These are phyloP conservation scores for Carassius auratus DNA, from an alignment of 2,113 vertebrate genomes.

Conservation along the genomic window DNA sequence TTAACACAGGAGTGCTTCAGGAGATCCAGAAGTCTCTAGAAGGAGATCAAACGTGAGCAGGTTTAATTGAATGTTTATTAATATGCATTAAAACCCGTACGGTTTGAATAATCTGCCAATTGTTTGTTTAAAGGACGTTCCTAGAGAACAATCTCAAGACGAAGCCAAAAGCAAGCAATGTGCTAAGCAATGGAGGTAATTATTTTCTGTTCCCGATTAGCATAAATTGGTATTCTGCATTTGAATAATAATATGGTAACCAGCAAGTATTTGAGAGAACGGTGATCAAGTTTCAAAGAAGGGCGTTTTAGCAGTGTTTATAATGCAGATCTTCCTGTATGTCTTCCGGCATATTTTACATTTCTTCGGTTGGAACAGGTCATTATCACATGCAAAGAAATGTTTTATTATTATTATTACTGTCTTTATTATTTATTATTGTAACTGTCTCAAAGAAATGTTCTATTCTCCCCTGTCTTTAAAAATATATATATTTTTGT, in stretches of 20 bases:
- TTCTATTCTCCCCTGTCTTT: too few species aligned
- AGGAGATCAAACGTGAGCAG: slow-evolving; percentile 83
- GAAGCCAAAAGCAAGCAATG: slow-evolving; percentile 57
- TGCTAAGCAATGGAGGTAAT: slow-evolving; percentile 65
- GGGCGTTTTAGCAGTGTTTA: background rate
- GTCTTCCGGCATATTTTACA: background rate
- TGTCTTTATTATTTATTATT: too few species aligned
- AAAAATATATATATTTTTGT: too few species aligned
- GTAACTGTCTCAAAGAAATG: too few species aligned
- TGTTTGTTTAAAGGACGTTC: slow-evolving; percentile 65
- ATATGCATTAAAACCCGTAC: background rate
- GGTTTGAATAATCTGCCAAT: background rate
- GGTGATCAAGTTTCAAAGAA: background rate
- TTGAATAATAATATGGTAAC: background rate
- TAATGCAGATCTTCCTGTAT: background rate
- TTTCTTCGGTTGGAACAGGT: background rate
- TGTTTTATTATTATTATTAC: too few species aligned
- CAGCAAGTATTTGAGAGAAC: background rate
- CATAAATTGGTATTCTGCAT: background rate
- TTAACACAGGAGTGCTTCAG: slow-evolving; percentile 86
- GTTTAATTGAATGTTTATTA: background rate
- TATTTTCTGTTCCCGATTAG: background rate
- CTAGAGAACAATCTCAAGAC: slow-evolving; percentile 75
- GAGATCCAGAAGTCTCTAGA: slow-evolving; percentile 97
- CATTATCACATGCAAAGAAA: background rate